Evolutionary conservation across 2,797 vertebrate genomes (phyloP).

Genomic region (Acanthurus leucopareius): DNA sequence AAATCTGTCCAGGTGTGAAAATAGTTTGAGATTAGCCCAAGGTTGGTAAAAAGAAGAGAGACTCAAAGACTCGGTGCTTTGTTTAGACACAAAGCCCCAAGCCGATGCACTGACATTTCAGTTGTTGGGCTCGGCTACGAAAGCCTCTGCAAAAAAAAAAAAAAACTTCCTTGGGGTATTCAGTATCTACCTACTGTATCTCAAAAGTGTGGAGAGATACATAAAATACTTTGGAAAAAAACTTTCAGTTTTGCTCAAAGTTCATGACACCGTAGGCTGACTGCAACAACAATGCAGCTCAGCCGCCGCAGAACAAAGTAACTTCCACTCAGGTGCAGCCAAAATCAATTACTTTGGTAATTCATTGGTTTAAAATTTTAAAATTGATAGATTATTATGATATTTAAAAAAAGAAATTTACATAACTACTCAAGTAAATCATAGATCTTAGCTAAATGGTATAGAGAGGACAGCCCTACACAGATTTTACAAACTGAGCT

Average conservation of each 20-base stretch:
- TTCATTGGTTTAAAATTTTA: too few relatives aligned
- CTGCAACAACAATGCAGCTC: background rate
- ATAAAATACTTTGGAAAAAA: constrained; percentile 29
- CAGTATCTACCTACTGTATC: constrained; percentile 34
- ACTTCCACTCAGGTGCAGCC: background rate
- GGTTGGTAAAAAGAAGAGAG: constrained; percentile 29
- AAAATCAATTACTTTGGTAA: background rate
- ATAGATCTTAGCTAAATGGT: too few relatives aligned
- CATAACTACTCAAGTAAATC: too few relatives aligned
- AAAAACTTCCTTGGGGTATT: constrained; percentile 41
- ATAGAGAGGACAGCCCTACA: too few relatives aligned
- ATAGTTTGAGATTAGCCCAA: constrained; percentile 18
- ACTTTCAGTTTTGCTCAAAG: constrained; percentile 10
- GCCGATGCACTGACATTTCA: constrained; percentile 48
- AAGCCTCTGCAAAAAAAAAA: constrained; percentile 27
- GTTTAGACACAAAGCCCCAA: constrained; percentile 49
- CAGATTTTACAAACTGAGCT: too few relatives aligned
- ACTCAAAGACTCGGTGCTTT: constrained; percentile 29
- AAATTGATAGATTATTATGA: too few relatives aligned
- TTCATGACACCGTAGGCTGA: background rate
- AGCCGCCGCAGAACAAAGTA: background rate
- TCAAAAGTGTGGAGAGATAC: constrained; percentile 31
- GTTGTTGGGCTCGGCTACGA: constrained; percentile 26
- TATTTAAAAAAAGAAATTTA: too few relatives aligned
- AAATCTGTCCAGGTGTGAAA: constrained; percentile 40